Evolutionary conservation across 2,797 vertebrate species (phyloP), one percentile per base, ranked within the genome.

Genomic region (Hippoglossus hippoglossus): DNA sequence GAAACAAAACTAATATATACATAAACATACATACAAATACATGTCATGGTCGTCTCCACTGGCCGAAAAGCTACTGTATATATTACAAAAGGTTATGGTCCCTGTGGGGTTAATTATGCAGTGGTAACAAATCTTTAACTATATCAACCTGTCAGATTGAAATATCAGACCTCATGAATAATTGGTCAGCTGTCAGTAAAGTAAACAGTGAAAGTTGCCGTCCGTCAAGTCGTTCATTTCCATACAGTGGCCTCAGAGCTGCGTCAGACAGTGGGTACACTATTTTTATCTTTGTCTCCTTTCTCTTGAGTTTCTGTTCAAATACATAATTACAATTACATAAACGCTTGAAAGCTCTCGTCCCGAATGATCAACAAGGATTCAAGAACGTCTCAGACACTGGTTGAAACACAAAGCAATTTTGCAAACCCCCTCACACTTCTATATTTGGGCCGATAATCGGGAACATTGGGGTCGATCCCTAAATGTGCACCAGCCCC

Each of bases 21-120:
- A n/a, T n/a, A n/a, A n/a, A n/a, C n/a, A n/a, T n/a, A n/a, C n/a
- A n/a, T n/a, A n/a, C n/a, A n/a, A n/a, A 73, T 6, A 62, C 46
- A 46, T 63, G 28, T 28, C 34, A 52, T 58, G 53, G 49, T 49
- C 56, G 71, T 44, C 73, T 73, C 31, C n/a, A 21, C 39, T 28
- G 41, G 39, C 16, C 52, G 39, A 21, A 39, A 39, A 65, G 59
- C 56, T 63, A 18, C 22, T 5, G 1, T 24, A n/a, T 39, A 39
- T 39, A 39, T 39, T 55, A 64, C 11, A 41, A 63, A 36, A 68
- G 6, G 18, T 39, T 19, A n/a, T 5, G 9, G 60, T 69, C 60
- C 72, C 75, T 9, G 11, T 60, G 31, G 75, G 11, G 26, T 63
- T 49, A 69, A 79, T 81, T 67, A 67, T 25, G 52, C 18, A 65